Percentiles rank a stretch among this genome's conserved stretches.
Evolutionary conservation across 1,140 invertebrate genomes (phyloP).

Genomic region (Zaprionus ornatus): DNA sequence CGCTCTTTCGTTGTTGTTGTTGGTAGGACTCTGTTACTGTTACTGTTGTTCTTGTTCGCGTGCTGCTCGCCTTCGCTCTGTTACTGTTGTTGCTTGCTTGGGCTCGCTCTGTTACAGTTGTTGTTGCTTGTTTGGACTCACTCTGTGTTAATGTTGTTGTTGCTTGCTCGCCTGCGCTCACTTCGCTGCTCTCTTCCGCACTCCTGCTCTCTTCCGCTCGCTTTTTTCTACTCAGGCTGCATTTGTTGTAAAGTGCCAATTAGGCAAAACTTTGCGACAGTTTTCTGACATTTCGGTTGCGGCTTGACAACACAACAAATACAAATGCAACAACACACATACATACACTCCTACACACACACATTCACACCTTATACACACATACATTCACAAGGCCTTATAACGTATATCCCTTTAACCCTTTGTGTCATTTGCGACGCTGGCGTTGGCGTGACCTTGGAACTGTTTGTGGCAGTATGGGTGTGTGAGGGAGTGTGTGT

Average conservation of each 20-base stretch:
- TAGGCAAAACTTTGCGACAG: constrained; percentile 45
- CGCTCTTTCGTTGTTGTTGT: constrained; percentile 21
- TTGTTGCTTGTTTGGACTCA: too few species aligned
- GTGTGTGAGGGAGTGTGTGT: not conserved
- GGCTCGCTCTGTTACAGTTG: too few species aligned
- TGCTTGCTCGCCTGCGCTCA: not conserved
- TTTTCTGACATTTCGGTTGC: constrained; percentile 50
- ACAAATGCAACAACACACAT: not conserved
- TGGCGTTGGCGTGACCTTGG: constrained; percentile 35
- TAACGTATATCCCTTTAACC: not conserved
- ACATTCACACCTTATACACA: not conserved
- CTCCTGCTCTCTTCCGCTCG: not conserved
- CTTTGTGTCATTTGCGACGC: constrained; percentile 28
- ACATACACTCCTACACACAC: not conserved
- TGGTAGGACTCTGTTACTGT: not conserved
- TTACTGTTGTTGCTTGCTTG: too few species aligned
- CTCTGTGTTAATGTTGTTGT: not conserved
- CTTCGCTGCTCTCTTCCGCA: constrained; percentile 7
- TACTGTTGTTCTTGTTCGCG: not conserved
- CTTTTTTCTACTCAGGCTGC: constrained; percentile 7
- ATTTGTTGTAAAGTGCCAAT: constrained; percentile 36
- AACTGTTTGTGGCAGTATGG: constrained; percentile 7
- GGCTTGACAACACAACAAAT: constrained; percentile 37
- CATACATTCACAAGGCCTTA: not conserved
- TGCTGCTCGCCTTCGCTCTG: constrained; percentile 2